Evolutionary conservation across 2,888 invertebrate species (phyloP).

Genomic region (Vesta saturnalis): DNA sequence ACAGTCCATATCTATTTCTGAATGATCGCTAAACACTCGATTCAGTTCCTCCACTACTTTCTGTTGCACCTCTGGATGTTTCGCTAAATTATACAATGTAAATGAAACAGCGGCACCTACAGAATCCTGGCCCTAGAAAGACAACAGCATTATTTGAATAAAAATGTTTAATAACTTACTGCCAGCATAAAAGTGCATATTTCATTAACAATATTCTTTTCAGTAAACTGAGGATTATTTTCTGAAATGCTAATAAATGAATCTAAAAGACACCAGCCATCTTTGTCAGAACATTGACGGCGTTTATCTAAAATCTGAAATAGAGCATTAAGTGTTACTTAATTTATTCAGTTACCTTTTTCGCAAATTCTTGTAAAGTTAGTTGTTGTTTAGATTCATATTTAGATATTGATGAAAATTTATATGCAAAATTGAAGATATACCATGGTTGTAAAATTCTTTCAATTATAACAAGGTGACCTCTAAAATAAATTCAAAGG

Average conservation of each 20-base stretch:
- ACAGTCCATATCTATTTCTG: slow-evolving; percentile 66
- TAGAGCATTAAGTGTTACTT: slow-evolving; percentile 1
- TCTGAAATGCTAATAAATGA: slow-evolving; percentile 66
- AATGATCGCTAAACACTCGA: slow-evolving; percentile 61
- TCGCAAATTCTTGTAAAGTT: slow-evolving; percentile 62
- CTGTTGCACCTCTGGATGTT: slow-evolving; percentile 64
- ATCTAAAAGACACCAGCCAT: slow-evolving; percentile 59
- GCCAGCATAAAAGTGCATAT: slow-evolving; percentile 72
- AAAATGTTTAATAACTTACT: slow-evolving; percentile 49
- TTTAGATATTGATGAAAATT: slow-evolving; percentile 63
- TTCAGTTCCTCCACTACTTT: slow-evolving; percentile 64
- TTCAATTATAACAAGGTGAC: slow-evolving; percentile 64
- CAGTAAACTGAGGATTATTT: slow-evolving; percentile 63
- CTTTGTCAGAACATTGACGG: slow-evolving; percentile 21
- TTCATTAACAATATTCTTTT: slow-evolving; percentile 69
- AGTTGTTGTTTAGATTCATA: slow-evolving; percentile 65
- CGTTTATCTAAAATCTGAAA: slow-evolving; percentile 34
- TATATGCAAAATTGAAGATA: slow-evolving; percentile 66
- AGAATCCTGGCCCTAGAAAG: slow-evolving; percentile 68
- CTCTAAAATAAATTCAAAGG: slow-evolving; percentile 58
- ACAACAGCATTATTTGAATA: not conserved
- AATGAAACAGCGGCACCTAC: slow-evolving; percentile 68
- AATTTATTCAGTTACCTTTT: slow-evolving; percentile 48
- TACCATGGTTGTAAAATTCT: slow-evolving; percentile 68
- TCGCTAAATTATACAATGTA: slow-evolving; percentile 66